Evolutionary conservation across 2,113 vertebrate species (phyloP).

Genomic region (Leucoraja erinaceus): DNA sequence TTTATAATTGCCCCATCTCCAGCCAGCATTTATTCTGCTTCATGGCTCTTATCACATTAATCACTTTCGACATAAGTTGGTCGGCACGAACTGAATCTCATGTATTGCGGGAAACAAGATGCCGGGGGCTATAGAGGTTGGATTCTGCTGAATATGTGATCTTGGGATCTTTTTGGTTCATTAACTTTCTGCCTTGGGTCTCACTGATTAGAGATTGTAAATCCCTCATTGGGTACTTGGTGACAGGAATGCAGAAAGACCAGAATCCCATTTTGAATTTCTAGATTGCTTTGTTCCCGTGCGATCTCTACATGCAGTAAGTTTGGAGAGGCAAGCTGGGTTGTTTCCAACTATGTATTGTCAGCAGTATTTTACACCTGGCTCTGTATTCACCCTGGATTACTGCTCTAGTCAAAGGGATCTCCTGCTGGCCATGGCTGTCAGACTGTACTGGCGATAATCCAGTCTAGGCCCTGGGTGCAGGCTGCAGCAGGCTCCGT

Average conservation of each 20-base stretch:
- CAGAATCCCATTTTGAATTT: background rate
- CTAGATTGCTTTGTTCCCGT: background rate
- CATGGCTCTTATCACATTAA: background rate
- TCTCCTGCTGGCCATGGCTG: too few species aligned
- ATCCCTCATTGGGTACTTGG: background rate
- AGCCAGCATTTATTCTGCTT: background rate
- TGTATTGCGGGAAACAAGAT: background rate
- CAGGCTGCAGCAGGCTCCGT: background rate
- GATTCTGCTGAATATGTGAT: background rate
- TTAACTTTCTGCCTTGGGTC: background rate
- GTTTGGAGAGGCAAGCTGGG: background rate
- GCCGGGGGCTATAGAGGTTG: background rate
- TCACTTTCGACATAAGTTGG: too few species aligned
- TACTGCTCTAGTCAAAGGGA: background rate
- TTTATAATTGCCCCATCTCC: background rate
- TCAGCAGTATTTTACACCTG: background rate
- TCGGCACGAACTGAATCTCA: background rate
- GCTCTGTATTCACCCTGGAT: background rate
- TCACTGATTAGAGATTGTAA: background rate
- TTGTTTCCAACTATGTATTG: background rate
- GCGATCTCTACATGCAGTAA: background rate
- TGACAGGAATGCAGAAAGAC: background rate
- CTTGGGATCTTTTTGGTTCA: background rate
- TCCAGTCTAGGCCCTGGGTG: background rate
- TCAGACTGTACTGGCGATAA: background rate